These are phyloP conservation scores for Drosophila orena DNA, from an alignment of 1,140 invertebrate species.

Conservation along the genomic window DNA sequence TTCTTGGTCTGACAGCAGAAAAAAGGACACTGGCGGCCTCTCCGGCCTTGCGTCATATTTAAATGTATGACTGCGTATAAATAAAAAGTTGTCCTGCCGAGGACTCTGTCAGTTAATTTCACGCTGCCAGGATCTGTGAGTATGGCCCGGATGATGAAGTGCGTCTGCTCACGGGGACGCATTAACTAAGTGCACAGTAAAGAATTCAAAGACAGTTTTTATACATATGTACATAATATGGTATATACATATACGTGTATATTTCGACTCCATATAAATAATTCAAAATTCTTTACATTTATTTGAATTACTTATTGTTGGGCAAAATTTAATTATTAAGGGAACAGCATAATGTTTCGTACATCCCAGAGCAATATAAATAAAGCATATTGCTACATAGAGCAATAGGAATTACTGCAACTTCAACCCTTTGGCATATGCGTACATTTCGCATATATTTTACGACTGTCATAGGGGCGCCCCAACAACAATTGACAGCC, in stretches of 20 bases:
- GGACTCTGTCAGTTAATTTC: conserved; percentile 79
- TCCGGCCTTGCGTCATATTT: conserved; percentile 62
- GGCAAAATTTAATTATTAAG: too few relatives aligned
- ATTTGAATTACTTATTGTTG: neutral
- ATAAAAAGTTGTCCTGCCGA: conserved; percentile 67
- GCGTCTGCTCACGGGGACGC: conserved; percentile 42
- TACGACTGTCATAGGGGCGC: conserved; percentile 60
- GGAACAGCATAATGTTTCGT: neutral
- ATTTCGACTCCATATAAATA: too few relatives aligned
- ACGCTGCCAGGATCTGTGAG: conserved; percentile 76
- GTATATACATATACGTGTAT: too few relatives aligned
- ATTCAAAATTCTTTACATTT: neutral
- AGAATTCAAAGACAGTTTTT: neutral
- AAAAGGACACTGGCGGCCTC: conserved; percentile 61
- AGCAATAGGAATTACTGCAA: conserved; percentile 39
- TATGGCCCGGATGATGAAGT: conserved; percentile 73
- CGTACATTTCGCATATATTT: conserved; percentile 42
- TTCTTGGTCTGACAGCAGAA: conserved; percentile 58
- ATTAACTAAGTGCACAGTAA: conserved; percentile 18
- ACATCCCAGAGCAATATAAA: neutral
- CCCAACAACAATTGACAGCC: conserved; percentile 66
- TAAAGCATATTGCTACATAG: conserved; percentile 34
- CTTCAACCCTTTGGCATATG: conserved; percentile 22
- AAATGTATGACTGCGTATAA: conserved; percentile 76
- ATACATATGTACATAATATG: neutral